Percentiles rank a stretch among this genome's conserved stretches.
Conservation (phyloP, 1,140 invertebrate genomes). For the Steinernema khuongi region DNA sequence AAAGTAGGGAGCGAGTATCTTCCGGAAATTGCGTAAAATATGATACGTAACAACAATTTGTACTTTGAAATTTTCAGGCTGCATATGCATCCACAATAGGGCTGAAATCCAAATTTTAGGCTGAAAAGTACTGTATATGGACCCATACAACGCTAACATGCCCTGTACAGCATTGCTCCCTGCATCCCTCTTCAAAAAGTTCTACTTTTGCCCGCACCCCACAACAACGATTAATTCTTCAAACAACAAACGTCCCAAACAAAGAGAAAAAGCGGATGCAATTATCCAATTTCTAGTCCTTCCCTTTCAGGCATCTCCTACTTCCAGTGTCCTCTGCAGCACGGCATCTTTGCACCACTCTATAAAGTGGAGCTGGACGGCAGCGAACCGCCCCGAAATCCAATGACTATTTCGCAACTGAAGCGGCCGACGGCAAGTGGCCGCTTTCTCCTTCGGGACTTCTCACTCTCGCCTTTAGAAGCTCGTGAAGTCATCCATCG, state of each 20-base stretch:
- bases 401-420: conserved; percentile 6
- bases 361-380: conserved; percentile 47
- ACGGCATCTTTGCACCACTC: conserved; percentile 47
- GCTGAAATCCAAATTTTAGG: not conserved
- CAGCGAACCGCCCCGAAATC: not conserved
- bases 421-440: conserved; percentile 1
- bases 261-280: not conserved
- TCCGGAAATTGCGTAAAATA: not conserved
- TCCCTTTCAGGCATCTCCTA: conserved; percentile 42
- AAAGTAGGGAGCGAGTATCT: not conserved
- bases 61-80: not conserved
- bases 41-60: not conserved
- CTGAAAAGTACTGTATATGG: not conserved
- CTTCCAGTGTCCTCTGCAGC: conserved; percentile 38
- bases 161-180: not conserved
- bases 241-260: not conserved
- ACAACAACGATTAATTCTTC: not conserved
- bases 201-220: not conserved
- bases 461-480: not conserved
- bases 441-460: not conserved
- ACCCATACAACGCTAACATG: no score
- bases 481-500: conserved; percentile 1
- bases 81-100: not conserved
- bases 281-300: not conserved
- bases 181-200: conserved; percentile 3